Percentiles rank a stretch among this genome's conserved stretches.
phyloP scores from a whole-genome alignment of 2,113 vertebrate species.

The Platysternon megacephalum region DNA sequence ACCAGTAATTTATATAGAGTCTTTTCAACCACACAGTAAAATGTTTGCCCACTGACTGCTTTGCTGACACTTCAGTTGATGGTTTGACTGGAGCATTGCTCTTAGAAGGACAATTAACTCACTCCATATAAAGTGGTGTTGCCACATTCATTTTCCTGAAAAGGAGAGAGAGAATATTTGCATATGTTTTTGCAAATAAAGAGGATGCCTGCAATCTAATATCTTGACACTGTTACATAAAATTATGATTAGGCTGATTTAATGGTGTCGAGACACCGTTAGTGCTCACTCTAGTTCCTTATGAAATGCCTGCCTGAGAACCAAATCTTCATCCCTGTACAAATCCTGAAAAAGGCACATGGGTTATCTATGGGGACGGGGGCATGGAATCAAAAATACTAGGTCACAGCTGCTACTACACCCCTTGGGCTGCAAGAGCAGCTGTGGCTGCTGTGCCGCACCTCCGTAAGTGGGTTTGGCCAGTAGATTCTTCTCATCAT shows the following conservation, averaged over 20 bases:
- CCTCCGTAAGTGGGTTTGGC: background rate
- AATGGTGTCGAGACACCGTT: background rate
- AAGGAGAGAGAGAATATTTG: background rate
- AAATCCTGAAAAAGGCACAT: background rate
- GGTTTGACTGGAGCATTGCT: background rate
- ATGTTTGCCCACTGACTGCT: background rate
- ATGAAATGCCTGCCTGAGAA: accelerated
- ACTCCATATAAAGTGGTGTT: background rate
- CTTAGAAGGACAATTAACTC: background rate
- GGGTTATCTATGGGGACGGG: background rate
- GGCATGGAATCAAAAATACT: background rate
- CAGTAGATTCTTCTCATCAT: background rate
- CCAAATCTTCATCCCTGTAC: background rate
- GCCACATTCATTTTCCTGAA: background rate
- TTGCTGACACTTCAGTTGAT: background rate
- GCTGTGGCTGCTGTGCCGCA: background rate
- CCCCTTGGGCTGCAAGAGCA: background rate
- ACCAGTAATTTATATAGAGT: background rate
- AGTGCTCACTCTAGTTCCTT: background rate
- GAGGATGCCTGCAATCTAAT: background rate
- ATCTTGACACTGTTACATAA: background rate
- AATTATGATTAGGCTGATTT: background rate
- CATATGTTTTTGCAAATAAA: background rate
- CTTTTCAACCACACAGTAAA: background rate
- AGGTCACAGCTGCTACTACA: background rate